Evolutionary conservation across 2,113 vertebrate genomes (phyloP).

Genomic region (Psophia crepitans): DNA sequence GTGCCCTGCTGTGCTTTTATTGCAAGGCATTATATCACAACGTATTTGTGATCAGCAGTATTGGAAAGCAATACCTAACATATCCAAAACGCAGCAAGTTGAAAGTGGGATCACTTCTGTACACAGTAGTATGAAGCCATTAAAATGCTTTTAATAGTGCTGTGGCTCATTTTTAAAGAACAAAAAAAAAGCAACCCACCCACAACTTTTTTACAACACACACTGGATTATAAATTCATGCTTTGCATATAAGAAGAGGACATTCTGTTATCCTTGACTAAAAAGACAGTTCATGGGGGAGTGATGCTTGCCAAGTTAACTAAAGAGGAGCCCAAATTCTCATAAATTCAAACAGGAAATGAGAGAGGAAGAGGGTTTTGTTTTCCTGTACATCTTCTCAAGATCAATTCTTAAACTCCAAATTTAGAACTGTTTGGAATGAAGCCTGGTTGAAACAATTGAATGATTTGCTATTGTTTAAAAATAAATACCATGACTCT

Average conservation of each 20-base stretch:
- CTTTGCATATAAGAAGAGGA: background rate
- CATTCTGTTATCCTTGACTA: background rate
- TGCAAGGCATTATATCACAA: background rate
- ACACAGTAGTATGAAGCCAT: background rate
- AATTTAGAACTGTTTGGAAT: conserved; percentile 39
- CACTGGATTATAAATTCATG: background rate
- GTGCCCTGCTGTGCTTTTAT: background rate
- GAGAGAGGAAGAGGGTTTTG: background rate
- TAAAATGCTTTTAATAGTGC: background rate
- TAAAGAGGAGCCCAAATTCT: background rate
- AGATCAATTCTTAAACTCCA: background rate
- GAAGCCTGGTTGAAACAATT: conserved; percentile 15
- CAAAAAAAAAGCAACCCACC: background rate
- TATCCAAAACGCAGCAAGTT: background rate
- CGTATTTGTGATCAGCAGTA: background rate
- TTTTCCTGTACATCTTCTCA: background rate
- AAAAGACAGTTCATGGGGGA: background rate
- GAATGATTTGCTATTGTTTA: conserved; percentile 28
- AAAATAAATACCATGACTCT: conserved; percentile 6
- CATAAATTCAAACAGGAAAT: conserved; percentile 9
- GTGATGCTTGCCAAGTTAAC: background rate
- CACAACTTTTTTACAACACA: background rate
- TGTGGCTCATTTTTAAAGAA: background rate
- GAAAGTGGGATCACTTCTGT: background rate
- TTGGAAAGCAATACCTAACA: background rate